Evolutionary conservation across 2,113 vertebrate species (phyloP), one percentile per base, ranked within the genome.

Genomic region (Prochilodus magdalenae): DNA sequence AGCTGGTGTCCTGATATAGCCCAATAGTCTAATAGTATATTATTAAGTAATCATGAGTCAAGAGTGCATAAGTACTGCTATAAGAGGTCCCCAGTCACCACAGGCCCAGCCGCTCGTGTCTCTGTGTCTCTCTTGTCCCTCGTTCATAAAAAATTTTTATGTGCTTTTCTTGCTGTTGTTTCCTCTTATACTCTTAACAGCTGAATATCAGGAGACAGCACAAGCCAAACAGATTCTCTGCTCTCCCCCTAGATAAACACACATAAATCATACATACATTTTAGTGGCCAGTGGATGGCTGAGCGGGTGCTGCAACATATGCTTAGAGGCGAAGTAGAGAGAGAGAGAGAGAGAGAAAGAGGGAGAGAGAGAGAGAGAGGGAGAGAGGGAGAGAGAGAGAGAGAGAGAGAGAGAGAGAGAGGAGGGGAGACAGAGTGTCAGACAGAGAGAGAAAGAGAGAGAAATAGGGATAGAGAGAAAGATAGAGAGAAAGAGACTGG

Each of bases 171-270:
- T 26, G 13, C 33, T 36, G 33, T 36, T 44, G 11, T 27, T 40
- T 73, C 71, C 27, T 5, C 0, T 6, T 62, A 13, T 1, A 40
- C 7, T 67, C 65, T 67, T 67, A 33, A 27, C 14, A 27, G 47
- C 16, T 62, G 33, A 70, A 40, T 33, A 33, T 84, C 82, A 66
- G 79, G 78, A 63, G 74, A 6, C 11, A 30, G 67, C 27, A 60
- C 60, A 77, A 26, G 55, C 40, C 11, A 44, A 44, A 44, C 40
- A 44, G 40, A 44, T 44, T 10, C 40, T 44, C 40, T 44, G 40
- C 67, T 77, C 55, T 51, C 13, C 73, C 59, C 53, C 22, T 11
- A 24, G 44, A 59, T 59, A 77, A 77, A 67, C 53, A 70, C 78
- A 76, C 59, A 55, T 74, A 72, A 81, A 81, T 57, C 62, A 60